A percentile compares a stretch with the other conserved stretches of the same genome.
phyloP scores from a whole-genome alignment of 2,888 invertebrate genomes.

The Heliconius aoede region DNA sequence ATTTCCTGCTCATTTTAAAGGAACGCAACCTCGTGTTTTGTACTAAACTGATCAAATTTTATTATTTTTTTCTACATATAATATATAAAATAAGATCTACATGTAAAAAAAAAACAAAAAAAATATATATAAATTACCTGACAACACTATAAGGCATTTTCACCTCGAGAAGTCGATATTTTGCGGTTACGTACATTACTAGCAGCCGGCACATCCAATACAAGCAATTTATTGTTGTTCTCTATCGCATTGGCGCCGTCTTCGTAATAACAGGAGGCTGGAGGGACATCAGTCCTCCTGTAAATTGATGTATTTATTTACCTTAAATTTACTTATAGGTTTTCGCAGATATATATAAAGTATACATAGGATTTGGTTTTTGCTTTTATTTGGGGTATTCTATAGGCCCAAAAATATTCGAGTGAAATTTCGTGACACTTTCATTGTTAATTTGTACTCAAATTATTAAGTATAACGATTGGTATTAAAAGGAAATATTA shows the following conservation, averaged over 20 bases:
- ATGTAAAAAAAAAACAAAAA: neutral
- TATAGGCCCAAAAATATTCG: too few relatives aligned
- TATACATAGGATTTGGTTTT: too few relatives aligned
- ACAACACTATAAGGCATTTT: slow-evolving; percentile 11
- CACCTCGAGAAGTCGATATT: slow-evolving; percentile 30
- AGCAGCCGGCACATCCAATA: slow-evolving; percentile 35
- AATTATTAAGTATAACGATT: too few relatives aligned
- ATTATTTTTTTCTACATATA: too few relatives aligned
- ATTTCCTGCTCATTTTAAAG: too few relatives aligned
- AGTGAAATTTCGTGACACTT: too few relatives aligned
- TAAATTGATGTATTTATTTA: slow-evolving; percentile 9
- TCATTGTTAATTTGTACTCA: too few relatives aligned
- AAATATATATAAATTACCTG: neutral
- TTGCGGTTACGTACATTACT: slow-evolving; percentile 31
- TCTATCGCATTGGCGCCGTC: slow-evolving; percentile 12
- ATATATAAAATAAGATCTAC: neutral
- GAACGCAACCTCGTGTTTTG: too few relatives aligned
- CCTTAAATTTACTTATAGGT: neutral
- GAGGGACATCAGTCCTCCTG: slow-evolving; percentile 16
- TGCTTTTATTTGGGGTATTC: too few relatives aligned
- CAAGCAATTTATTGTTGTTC: slow-evolving; percentile 31
- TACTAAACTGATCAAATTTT: too few relatives aligned
- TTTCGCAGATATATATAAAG: neutral
- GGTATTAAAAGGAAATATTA: neutral
- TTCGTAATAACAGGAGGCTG: slow-evolving; percentile 12